Conservation (phyloP, 1,140 invertebrate species). For the Camponotus floridanus region DNA sequence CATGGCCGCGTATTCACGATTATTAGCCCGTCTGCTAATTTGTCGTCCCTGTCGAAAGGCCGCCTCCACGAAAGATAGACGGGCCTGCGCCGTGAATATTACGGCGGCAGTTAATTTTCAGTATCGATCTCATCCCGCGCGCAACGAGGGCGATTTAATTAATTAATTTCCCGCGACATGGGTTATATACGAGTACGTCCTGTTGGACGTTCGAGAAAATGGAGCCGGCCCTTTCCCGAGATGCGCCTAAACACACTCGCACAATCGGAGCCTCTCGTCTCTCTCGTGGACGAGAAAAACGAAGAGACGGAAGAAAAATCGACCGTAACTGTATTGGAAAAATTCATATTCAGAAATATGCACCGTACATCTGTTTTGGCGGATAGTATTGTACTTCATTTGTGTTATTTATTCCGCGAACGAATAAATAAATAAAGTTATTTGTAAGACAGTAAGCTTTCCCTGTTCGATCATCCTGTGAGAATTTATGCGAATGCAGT, state of each 20-base stretch:
- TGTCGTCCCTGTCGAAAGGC: slow-evolving; percentile 33
- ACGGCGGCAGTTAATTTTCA: slow-evolving; percentile 62
- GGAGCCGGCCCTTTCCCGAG: slow-evolving; percentile 8
- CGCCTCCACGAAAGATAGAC: slow-evolving; percentile 47
- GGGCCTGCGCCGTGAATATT: slow-evolving; percentile 56
- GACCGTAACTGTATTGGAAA: not conserved
- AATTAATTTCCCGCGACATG: slow-evolving; percentile 68
- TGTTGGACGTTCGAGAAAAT: slow-evolving; percentile 67
- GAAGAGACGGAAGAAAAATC: not conserved
- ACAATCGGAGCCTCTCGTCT: slow-evolving; percentile 17
- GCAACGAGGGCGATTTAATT: slow-evolving; percentile 68
- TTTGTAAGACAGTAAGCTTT: not conserved
- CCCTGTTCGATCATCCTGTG: not conserved
- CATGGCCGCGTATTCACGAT: slow-evolving; percentile 44
- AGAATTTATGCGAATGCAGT: not conserved
- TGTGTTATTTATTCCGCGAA: no score
- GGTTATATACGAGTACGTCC: slow-evolving; percentile 60
- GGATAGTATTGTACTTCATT: not conserved
- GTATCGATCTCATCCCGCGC: slow-evolving; percentile 65
- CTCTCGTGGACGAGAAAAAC: not conserved
- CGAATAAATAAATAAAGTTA: not conserved
- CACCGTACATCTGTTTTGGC: not conserved
- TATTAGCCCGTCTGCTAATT: slow-evolving; percentile 51
- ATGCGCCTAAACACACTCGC: slow-evolving; percentile 7
- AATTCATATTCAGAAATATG: not conserved